Conservation (phyloP, 2,797 vertebrate species). For the Malacoctenus gilli region DNA sequence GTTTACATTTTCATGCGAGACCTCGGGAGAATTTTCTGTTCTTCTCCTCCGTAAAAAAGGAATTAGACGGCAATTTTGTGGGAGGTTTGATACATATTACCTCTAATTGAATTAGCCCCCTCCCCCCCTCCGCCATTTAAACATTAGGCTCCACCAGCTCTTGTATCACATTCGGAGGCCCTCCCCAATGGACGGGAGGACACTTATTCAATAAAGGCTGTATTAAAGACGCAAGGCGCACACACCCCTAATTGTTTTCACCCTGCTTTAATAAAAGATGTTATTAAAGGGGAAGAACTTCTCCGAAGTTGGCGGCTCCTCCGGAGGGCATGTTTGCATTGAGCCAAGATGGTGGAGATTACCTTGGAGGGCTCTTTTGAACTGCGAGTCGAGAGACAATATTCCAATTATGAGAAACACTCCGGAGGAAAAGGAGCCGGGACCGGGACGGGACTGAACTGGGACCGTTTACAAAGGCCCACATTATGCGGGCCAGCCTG, state of each 20-base stretch:
- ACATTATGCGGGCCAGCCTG: conserved; percentile 58
- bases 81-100: conserved; percentile 66
- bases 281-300: conserved; percentile 70
- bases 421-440: conserved; percentile 31
- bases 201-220: conserved; percentile 72
- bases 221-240: conserved; percentile 67
- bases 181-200: conserved; percentile 53
- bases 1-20: conserved; percentile 26
- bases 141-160: conserved; percentile 55
- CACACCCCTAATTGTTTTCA: conserved; percentile 75
- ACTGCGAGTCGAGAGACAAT: conserved; percentile 59
- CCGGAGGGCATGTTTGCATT: conserved; percentile 65
- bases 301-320: conserved; percentile 52
- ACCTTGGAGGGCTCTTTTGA: conserved; percentile 52
- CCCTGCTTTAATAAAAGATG: conserved; percentile 75
- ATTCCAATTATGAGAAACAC: conserved; percentile 69
- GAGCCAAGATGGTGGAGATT: conserved; percentile 74
- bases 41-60: conserved; percentile 50
- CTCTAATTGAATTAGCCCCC: conserved; percentile 73
- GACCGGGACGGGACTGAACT: conserved; percentile 31
- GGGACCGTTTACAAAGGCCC: conserved; percentile 51
- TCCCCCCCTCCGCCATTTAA: conserved; percentile 46
- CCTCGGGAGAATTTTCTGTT: conserved; percentile 30
- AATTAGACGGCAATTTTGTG: conserved; percentile 58
- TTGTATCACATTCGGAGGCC: conserved; percentile 63